A percentile compares a stretch with the other conserved stretches of the same genome.
phyloP scores from a whole-genome alignment of 2,888 invertebrate species.

The Rhingia rostrata region DNA sequence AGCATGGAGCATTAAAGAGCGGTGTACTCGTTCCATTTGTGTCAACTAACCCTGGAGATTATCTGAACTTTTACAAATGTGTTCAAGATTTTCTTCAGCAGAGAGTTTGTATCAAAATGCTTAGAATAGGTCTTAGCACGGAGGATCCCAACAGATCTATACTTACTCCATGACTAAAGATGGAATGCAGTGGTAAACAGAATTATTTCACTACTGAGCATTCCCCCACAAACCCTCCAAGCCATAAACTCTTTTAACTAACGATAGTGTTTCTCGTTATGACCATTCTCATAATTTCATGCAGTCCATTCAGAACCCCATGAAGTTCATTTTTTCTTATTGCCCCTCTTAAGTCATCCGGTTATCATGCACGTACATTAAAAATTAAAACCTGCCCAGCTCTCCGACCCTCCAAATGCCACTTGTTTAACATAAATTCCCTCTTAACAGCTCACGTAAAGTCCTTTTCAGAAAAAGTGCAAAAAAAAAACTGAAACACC shows the following conservation, averaged over 20 bases:
- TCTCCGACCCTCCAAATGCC: neutral
- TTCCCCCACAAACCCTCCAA: too few species aligned
- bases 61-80: too few species aligned
- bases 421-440: constrained; percentile 39
- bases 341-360: constrained; percentile 19
- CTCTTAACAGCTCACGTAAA: constrained; percentile 34
- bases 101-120: too few species aligned
- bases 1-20: too few species aligned
- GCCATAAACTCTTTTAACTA: neutral
- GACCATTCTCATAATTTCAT: constrained; percentile 32
- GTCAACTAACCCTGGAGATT: too few species aligned
- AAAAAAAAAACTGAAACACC: constrained; percentile 11
- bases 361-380: constrained; percentile 52
- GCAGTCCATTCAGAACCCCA: constrained; percentile 34
- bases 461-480: constrained; percentile 29
- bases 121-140: too few species aligned
- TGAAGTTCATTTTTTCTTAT: constrained; percentile 18
- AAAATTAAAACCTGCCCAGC: constrained; percentile 26
- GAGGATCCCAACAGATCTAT: too few species aligned
- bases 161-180: too few species aligned
- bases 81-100: too few species aligned
- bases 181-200: too few species aligned
- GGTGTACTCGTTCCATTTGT: too few species aligned
- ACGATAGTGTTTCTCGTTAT: neutral
- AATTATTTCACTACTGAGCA: too few species aligned